These are phyloP conservation scores for Crypturellus tataupa DNA, from an alignment of 2,797 vertebrate genomes.

Conservation along the genomic window DNA sequence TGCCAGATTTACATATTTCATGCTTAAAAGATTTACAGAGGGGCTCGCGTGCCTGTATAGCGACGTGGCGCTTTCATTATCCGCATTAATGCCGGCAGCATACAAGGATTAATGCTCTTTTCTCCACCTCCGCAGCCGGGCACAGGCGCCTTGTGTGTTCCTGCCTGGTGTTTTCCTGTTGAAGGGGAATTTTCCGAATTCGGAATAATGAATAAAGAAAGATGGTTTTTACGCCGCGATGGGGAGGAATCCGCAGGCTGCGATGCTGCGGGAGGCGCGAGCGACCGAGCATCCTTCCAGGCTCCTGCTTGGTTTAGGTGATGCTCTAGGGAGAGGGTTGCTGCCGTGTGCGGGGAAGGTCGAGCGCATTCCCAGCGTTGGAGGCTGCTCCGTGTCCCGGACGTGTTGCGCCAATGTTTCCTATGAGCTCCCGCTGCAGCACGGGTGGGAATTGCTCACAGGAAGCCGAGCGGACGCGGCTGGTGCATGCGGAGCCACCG, in stretches of 20 bases:
- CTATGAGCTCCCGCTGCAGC: neutral
- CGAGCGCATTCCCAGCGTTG: neutral
- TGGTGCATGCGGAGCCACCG: neutral
- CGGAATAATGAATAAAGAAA: neutral
- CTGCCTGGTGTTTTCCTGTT: neutral
- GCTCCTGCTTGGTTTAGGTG: neutral
- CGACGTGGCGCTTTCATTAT: conserved; percentile 26
- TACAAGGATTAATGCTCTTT: conserved; percentile 53
- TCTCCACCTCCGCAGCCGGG: neutral
- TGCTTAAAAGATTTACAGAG: conserved; percentile 29
- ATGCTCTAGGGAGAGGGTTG: neutral
- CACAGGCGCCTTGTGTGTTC: neutral
- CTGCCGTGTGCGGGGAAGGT: neutral
- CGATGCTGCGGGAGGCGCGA: neutral
- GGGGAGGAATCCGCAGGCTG: neutral
- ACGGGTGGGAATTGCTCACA: neutral
- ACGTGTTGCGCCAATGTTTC: neutral
- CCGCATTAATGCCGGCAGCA: neutral
- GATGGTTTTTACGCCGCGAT: neutral
- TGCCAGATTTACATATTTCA: conserved; percentile 7
- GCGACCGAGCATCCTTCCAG: neutral
- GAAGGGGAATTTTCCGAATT: neutral
- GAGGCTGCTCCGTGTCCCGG: neutral
- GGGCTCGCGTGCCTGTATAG: neutral
- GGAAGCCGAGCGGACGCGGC: neutral